Percentiles rank a stretch among this genome's conserved stretches.
Evolutionary conservation across 1,140 invertebrate species (phyloP).

Genomic region (Meloidogyne chitwoodi): DNA sequence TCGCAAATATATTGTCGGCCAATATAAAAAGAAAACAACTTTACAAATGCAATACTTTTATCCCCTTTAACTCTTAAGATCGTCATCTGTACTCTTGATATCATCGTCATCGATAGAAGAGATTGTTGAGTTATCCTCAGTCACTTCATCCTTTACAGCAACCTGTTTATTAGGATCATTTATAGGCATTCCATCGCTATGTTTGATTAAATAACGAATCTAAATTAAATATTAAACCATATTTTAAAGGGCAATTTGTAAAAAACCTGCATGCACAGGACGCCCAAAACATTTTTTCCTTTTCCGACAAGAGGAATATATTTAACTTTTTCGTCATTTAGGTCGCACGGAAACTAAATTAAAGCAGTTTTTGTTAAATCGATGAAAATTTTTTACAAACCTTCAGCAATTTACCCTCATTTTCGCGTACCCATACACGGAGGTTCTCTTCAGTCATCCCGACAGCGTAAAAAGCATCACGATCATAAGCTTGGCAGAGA

Average conservation of each 20-base stretch:
- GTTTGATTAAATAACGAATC: background rate
- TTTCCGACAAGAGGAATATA: conserved; percentile 28
- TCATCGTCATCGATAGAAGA: background rate
- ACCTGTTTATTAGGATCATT: background rate
- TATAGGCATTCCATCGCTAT: background rate
- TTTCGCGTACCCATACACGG: conserved; percentile 34
- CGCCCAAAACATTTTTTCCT: conserved; percentile 31
- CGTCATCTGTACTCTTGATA: background rate
- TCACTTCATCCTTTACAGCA: background rate
- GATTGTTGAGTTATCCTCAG: background rate
- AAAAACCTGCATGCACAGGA: conserved; percentile 27
- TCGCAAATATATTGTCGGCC: background rate
- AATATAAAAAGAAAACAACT: background rate
- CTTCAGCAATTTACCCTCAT: conserved; percentile 41
- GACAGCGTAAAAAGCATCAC: conserved; percentile 37
- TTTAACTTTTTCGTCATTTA: conserved; percentile 29
- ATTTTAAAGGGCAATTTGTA: background rate
- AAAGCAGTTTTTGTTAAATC: background rate
- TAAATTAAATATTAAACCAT: background rate
- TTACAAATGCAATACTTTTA: too few species aligned
- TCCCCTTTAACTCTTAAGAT: background rate
- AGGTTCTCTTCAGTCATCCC: conserved; percentile 30
- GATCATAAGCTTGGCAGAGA: conserved; percentile 35
- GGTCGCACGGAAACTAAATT: conserved; percentile 20
- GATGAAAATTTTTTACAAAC: conserved; percentile 5